Evolutionary conservation across 2,888 invertebrate species (phyloP).

Genomic region (Alentia gelatinosa): DNA sequence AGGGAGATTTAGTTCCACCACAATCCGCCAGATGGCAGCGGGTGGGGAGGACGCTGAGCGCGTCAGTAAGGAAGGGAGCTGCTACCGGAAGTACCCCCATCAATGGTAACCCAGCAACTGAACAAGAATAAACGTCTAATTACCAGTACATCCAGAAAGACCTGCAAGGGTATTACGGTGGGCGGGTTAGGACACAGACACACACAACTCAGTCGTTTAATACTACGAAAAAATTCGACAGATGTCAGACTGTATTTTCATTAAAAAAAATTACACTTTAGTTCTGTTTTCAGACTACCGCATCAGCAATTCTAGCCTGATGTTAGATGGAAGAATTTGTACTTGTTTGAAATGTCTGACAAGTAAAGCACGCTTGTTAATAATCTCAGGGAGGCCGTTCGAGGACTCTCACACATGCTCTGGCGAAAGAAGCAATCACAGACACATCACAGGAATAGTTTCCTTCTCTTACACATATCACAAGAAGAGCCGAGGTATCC

Average conservation of each 20-base stretch:
- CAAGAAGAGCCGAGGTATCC: no score
- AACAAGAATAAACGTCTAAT: constrained; percentile 19
- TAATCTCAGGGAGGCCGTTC: not conserved
- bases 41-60: not conserved
- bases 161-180: constrained; percentile 43
- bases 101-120: not conserved
- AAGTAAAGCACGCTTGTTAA: constrained; percentile 6
- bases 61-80: not conserved
- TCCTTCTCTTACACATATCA: no score
- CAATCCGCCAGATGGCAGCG: not conserved
- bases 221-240: not conserved
- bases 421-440: not conserved
- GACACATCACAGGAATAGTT: constrained; percentile 5
- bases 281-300: no score
- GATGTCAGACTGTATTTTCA: not conserved
- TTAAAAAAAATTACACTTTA: not conserved
- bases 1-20: not conserved
- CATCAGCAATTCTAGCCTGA: no score
- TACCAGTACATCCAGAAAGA: constrained; percentile 53
- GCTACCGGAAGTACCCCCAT: not conserved
- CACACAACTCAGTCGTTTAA: constrained; percentile 7
- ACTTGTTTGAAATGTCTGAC: not conserved
- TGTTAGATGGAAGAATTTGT: no score
- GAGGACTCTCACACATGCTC: not conserved
- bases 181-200: constrained; percentile 19